phyloP scores from a whole-genome alignment of 35 echinoderm and acorn worm species.

The Eucidaris tribuloides region DNA sequence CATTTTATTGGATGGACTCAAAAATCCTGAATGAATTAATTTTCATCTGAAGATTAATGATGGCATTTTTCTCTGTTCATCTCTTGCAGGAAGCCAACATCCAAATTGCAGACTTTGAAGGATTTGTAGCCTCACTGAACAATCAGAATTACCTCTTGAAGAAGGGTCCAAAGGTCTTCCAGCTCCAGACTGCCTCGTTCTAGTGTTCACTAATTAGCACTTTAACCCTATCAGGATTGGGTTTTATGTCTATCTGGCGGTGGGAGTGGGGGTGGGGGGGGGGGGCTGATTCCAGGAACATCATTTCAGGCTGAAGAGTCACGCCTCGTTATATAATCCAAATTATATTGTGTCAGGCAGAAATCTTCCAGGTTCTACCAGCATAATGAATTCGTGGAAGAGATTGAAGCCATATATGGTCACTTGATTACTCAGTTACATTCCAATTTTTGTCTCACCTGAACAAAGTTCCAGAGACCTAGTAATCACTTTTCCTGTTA shows the following conservation, averaged over 20 bases:
- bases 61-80: too few species aligned
- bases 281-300: background rate
- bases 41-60: too few species aligned
- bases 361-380: too few species aligned
- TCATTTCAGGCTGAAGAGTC: background rate
- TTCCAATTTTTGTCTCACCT: too few species aligned
- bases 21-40: too few species aligned
- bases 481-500: too few species aligned
- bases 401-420: too few species aligned
- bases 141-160: slow-evolving; percentile 94
- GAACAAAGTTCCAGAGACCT: too few species aligned
- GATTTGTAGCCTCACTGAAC: slow-evolving; percentile 90
- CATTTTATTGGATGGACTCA: too few species aligned
- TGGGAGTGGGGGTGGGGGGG: background rate
- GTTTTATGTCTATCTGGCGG: background rate
- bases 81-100: slow-evolving; percentile 80
- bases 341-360: background rate
- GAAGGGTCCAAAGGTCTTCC: slow-evolving; percentile 93
- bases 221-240: background rate
- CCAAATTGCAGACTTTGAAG: slow-evolving; percentile 86
- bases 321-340: background rate
- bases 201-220: background rate
- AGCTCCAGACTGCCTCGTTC: slow-evolving; percentile 82
- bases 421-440: too few species aligned
- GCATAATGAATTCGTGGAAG: too few species aligned